Base-by-base conservation (phyloP, 2,888 invertebrate species). In the Drosophila melanosoma region DNA sequence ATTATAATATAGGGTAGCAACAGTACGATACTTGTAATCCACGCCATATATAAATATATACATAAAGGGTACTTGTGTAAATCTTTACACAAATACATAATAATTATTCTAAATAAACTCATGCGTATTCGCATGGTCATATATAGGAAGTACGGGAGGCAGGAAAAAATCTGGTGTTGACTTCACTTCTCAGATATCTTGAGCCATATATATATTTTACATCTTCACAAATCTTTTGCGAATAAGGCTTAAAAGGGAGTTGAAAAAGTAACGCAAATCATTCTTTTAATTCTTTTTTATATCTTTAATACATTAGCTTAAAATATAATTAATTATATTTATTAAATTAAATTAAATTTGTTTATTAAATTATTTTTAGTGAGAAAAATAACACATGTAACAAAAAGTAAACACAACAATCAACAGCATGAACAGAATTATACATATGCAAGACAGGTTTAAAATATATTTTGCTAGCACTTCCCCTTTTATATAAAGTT, bases 371-470 rank as follows among this genome's bases (percentile, higher is more conserved):
- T 17, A 38, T 8, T 51, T 11, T 51, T 6, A n/a, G 6, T 11
- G 49, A 29, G 49, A 3, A 6, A 17, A 51, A n/a, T 15, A 23
- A 40, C 26, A 56, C 42, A 45, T 60, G 52, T 12, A 20, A 11
- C n/a, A 12, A 12, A 20, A 20, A 42, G 76, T 72, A 69, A 77
- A 65, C 69, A 77, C 53, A 69, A 73, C 59, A 77, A 77, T 77
- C 74, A 77, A 61, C 42, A 56, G 51, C 11, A 38, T 53, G 36
- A 56, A 38, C 29, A 59, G 12, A 38, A 23, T 17, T 45, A 48
- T 58, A 45, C 38, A 36, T 20, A 48, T 42, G 40, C 8, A n/a
- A 36, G 29, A 11, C 20, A 33, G 23, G 23, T 36, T 33, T 29
- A 17, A 12, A 1, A n/a, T 10, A 29, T 12, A 15, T 40, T n/a